Evolutionary conservation across 2,888 invertebrate species (phyloP), one percentile per base, ranked within the genome.

Genomic region (Galerucella nymphaeae): DNA sequence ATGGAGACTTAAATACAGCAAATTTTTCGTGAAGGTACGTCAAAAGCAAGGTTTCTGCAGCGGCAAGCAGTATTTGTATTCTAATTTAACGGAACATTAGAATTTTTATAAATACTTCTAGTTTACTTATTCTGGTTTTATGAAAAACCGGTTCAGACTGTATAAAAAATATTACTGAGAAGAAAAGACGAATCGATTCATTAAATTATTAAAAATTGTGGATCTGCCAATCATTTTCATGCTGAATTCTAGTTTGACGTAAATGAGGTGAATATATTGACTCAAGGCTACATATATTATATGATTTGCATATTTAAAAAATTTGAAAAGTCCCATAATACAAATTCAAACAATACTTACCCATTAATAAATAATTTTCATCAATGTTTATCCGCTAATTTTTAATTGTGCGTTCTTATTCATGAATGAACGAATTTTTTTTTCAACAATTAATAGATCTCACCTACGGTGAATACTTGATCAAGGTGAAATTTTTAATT

Each of bases 401-500:
- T 53, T 53, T 53, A 18, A 10, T 11, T 13, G n/a, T 38, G 30
- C 38, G 9, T 18, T 38, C 30, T 64, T 64, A 64, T 64, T 65
- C 20, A 41, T 38, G 18, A 65, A 55, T 55, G 38, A 38, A 18
- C 20, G n/a, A 55, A 48, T 41, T 38, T 23, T n/a, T 65, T 65
- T 53, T 41, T 48, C 8, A 20, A 65, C 48, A 38, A 65, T 65
- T 65, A 55, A 13, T n/a, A 38, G n/a, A 53, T 55, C 65, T 55
- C 65, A 65, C 65, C 65, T 55, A 65, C 65, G 53, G 50, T 30
- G 64, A 45, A 64, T 64, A 64, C 8, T 64, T 64, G 50, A 64
- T 64, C 64, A 65, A 65, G 65, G 65, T 65, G 55, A 65, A 65
- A 18, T 38, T 55, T n/a, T 65, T 65, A 38, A 55, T 65, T 65